Evolutionary conservation across 92 coral and sea anemone genomes (phyloP), one percentile per base, ranked within the genome.

Genomic region (Phenganax marumi): DNA sequence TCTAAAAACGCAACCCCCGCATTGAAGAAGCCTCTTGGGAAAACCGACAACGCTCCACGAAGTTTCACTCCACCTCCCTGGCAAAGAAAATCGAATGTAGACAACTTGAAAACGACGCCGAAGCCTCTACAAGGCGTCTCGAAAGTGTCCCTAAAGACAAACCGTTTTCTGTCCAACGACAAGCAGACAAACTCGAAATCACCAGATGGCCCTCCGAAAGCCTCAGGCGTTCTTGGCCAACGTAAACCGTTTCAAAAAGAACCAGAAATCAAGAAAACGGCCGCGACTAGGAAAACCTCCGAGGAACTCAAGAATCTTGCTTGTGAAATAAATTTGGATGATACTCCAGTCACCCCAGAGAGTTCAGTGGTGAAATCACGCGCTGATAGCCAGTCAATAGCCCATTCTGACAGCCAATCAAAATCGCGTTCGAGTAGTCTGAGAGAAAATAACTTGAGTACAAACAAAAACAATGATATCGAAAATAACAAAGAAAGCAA

Each of bases 241-340:
- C 12, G 53, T 16, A 78, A 78, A 50, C 39, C 48, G 49, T 78
- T 78, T 39, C 73, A 78, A 58, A 78, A 78, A 78, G 83, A 60
- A 26, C 58, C 83, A 24, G 83, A 61, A 16, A 46, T 47, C 58
- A 50, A 11, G 73, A 63, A 63, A 46, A 49, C 83, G 18, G 47
- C 57, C 6, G 60, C 69, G 7, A 6, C 21, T 5, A 75, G 55
- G 55, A 77, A 55, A 16, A 78, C 47, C 25, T 46, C 72, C 19
- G 83, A 18, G 24, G 83, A 78, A 62, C 68, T 61, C 10, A 78
- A 78, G 50, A 51, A 65, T 25, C 57, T 78, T 3, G 72, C 72
- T 14, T 78, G 83, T 22, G 83, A 78, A 8, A 78, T 78, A 6
- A 60, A 61, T 52, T 78, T 78, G 71, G 83, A 78, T 11, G 83